phyloP scores from a whole-genome alignment of 2,797 vertebrate genomes.

The Luscinia megarhynchos region DNA sequence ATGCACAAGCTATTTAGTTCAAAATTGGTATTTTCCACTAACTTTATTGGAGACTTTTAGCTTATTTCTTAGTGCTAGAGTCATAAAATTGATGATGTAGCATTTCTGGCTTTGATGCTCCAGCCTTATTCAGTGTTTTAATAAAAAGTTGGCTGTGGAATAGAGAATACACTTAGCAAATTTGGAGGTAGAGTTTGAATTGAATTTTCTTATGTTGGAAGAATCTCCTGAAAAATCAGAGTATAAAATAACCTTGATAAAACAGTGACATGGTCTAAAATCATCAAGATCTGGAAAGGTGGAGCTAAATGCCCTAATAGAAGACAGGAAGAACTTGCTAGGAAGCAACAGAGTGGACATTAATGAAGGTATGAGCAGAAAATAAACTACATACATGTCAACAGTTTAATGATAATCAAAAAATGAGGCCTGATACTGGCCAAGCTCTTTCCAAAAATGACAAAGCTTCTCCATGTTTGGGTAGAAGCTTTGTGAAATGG shows the following conservation, averaged over 20 bases:
- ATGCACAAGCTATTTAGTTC: neutral
- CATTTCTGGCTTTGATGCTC: neutral
- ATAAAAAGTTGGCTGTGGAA: neutral
- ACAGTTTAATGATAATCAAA: neutral
- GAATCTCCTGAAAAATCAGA: neutral
- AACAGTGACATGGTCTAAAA: neutral
- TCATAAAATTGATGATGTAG: neutral
- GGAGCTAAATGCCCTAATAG: neutral
- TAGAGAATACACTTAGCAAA: neutral
- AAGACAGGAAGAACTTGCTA: neutral
- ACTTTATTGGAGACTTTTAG: neutral
- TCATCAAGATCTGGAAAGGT: neutral
- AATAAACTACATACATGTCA: neutral
- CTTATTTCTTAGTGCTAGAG: neutral
- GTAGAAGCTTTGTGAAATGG: neutral
- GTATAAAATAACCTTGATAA: neutral
- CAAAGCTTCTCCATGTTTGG: neutral
- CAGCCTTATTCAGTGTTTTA: neutral
- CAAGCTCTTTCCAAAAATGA: neutral
- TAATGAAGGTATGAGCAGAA: neutral
- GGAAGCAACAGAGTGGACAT: neutral
- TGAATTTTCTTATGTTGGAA: neutral
- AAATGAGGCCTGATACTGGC: neutral
- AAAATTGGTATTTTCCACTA: neutral
- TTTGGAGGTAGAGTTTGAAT: neutral